These are phyloP conservation scores for Cantharis rufa DNA, from an alignment of 2,888 invertebrate species.

Conservation along the genomic window DNA sequence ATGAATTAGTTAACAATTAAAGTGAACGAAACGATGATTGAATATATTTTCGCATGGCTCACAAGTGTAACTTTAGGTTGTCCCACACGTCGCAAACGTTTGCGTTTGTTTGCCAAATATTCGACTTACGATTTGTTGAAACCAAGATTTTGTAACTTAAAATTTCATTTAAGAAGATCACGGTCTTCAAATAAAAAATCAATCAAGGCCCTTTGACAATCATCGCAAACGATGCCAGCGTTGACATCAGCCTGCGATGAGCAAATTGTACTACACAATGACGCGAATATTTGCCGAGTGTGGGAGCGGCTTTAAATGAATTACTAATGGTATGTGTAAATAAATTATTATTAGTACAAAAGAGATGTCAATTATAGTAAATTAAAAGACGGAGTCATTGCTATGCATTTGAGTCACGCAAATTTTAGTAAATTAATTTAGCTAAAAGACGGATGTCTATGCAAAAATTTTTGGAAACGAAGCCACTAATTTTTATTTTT, in stretches of 20 bases:
- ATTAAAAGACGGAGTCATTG: background rate
- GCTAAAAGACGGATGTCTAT: background rate
- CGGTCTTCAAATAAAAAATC: too few relatives aligned
- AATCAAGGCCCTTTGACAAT: too few relatives aligned
- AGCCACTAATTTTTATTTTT: background rate
- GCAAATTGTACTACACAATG: too few relatives aligned
- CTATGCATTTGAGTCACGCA: background rate
- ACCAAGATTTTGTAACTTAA: too few relatives aligned
- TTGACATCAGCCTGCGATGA: too few relatives aligned
- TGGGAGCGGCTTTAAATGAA: background rate
- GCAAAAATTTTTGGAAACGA: background rate
- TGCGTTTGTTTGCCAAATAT: too few relatives aligned
- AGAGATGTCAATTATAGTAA: background rate
- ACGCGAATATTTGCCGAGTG: too few relatives aligned
- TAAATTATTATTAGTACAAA: background rate
- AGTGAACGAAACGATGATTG: background rate
- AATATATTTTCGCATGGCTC: background rate
- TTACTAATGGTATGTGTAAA: background rate
- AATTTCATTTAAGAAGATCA: too few relatives aligned
- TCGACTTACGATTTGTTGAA: too few relatives aligned
- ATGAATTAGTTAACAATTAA: background rate
- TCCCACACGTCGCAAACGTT: too few relatives aligned
- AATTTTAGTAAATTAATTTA: background rate
- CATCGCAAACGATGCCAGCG: too few relatives aligned
- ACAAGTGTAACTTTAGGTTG: background rate